These are phyloP conservation scores for Chrysotoxum bicinctum DNA, from an alignment of 2,888 invertebrate genomes.

Conservation along the genomic window DNA sequence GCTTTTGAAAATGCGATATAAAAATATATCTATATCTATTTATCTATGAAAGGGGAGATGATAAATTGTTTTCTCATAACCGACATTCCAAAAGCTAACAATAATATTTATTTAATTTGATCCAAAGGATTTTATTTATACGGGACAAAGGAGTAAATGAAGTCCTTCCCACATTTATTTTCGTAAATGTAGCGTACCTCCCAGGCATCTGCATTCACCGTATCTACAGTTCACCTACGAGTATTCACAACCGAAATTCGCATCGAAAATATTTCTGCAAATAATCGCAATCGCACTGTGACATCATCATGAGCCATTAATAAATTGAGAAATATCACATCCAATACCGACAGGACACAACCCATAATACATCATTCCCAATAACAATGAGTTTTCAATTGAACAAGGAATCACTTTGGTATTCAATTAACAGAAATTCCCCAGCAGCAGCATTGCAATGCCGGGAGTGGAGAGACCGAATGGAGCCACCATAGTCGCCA, in stretches of 20 bases:
- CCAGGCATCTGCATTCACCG: background rate
- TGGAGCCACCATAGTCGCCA: constrained; percentile 53
- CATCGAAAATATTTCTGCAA: constrained; percentile 31
- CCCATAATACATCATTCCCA: constrained; percentile 67
- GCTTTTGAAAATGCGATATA: too few species aligned
- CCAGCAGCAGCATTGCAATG: constrained; percentile 59
- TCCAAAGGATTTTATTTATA: background rate
- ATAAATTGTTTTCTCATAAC: background rate
- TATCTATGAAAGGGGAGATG: background rate
- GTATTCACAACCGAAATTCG: background rate
- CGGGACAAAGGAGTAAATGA: constrained; percentile 1
- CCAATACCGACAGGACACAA: constrained; percentile 67
- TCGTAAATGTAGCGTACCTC: background rate
- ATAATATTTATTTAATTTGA: constrained; percentile 4
- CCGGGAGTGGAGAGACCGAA: constrained; percentile 46
- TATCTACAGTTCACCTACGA: background rate
- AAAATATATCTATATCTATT: too few species aligned
- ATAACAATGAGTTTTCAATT: constrained; percentile 74
- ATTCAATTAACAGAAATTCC: constrained; percentile 75
- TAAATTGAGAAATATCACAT: constrained; percentile 72
- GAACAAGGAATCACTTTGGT: constrained; percentile 75
- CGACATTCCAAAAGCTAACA: background rate
- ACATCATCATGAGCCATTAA: constrained; percentile 69
- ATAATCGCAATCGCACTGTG: constrained; percentile 47
- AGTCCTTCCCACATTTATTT: background rate